Evolutionary conservation across 1,140 invertebrate species (phyloP), one percentile per base, ranked within the genome.

Genomic region (Zophobas atratus): DNA sequence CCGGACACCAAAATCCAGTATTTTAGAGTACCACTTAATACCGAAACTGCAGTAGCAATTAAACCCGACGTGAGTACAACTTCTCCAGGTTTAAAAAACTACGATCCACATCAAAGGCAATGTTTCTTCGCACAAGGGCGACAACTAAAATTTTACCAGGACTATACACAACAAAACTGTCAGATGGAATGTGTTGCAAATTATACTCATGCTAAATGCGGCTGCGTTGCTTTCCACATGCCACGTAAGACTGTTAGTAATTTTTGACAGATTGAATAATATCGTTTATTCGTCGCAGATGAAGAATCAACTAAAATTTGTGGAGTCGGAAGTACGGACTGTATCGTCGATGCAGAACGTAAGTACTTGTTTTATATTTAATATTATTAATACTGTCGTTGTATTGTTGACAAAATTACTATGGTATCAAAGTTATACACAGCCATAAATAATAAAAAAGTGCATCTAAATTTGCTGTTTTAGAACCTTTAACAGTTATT

Each of bases 161-260:
- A 92, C 1, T 95, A 95, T 84, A 94, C 93, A 0, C 93, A 94
- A 84, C 88, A 90, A 46, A 95, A 94, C 83, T 95, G 94, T 81
- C 88, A 93, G 76, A 86, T 94, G 63, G 94, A 95, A 86, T 95
- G 94, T 81, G 87, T 94, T 77, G 90, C 93, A 0, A 94, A 95
- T 85, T 94, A 91, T 77, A 95, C 94, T 0, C 86, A 91, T 6
- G 81, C 86, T 2, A 88, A 89, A 67, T 95, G 94, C 82, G 87
- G 90, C 0, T 91, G 90, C 76, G 91, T 92, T 36, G 89, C 89
- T 75, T 92, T 92, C 80, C 89, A 90, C 82, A 92, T 93, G 91
- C 92, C 92, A 63, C 89, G 92, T 92, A 85, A 89, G 83, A 20
- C 20, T 20, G 20, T 81, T 55, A 34, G 6, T 32, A 5, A 4